Conservation (phyloP, 1,140 invertebrate genomes). For the Achatina immaculata region DNA sequence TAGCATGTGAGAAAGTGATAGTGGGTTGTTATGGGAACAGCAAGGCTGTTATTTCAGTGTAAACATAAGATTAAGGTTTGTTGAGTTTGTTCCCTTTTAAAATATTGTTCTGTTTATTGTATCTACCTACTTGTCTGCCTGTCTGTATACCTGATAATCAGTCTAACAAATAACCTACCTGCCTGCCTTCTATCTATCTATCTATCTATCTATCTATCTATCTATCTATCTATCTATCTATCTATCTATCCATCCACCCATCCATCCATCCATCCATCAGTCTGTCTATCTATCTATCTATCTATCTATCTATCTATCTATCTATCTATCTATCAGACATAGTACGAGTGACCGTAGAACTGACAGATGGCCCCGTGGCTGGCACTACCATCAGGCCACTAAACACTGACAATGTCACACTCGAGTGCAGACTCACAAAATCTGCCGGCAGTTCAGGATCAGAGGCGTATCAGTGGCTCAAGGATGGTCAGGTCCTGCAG, state of each 20-base stretch:
- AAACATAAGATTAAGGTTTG: too few species aligned
- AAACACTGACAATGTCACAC: neutral
- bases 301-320: constrained; percentile 8
- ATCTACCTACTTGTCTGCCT: too few species aligned
- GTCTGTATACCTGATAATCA: too few species aligned
- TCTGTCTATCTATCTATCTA: constrained; percentile 3
- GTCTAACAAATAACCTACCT: too few species aligned
- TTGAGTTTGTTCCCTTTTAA: too few species aligned
- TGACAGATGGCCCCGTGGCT: neutral
- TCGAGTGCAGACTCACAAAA: neutral
- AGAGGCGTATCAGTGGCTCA: neutral
- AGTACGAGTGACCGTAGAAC: neutral
- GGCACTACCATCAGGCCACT: constrained; percentile 4
- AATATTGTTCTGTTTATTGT: too few species aligned
- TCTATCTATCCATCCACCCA: too few species aligned
- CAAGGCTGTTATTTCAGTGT: too few species aligned
- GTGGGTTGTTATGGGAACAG: too few species aligned
- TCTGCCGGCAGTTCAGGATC: neutral
- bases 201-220: neutral
- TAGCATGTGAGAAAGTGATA: too few species aligned
- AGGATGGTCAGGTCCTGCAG: neutral
- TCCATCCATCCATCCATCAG: too few species aligned
- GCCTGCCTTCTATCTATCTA: neutral
- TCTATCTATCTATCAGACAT: neutral
- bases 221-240: neutral